A percentile compares a stretch with the other conserved stretches of the same genome.
phyloP scores from a whole-genome alignment of 1,140 invertebrate species.

The Mya arenaria region DNA sequence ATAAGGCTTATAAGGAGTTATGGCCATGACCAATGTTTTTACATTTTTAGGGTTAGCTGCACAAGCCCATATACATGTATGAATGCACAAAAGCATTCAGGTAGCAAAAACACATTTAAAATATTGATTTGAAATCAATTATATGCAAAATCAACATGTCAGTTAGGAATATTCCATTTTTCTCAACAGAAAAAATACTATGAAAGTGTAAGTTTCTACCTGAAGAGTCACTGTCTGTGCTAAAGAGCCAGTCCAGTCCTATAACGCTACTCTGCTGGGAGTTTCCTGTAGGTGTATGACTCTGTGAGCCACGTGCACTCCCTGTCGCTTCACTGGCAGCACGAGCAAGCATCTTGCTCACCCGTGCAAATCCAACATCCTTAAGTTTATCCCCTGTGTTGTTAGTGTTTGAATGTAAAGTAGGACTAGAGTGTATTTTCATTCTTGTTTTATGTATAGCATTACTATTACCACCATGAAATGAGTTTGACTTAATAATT shows the following conservation, averaged over 20 bases:
- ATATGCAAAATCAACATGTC: too few species aligned
- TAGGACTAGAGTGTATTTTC: conserved; percentile 51
- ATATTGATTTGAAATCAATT: too few species aligned
- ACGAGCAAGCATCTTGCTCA: conserved; percentile 46
- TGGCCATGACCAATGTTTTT: too few species aligned
- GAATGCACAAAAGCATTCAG: too few species aligned
- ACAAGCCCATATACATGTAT: too few species aligned
- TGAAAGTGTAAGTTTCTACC: too few species aligned
- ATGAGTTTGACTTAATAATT: conserved; percentile 1
- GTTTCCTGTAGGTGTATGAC: not conserved
- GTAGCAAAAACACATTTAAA: too few species aligned
- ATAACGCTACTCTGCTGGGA: conserved; percentile 75
- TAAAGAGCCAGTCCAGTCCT: conserved; percentile 79
- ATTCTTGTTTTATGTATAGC: conserved; percentile 40
- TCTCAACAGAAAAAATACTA: too few species aligned
- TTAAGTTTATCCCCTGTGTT: conserved; percentile 31
- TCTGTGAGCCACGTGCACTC: not conserved
- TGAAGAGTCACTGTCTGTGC: conserved; percentile 78
- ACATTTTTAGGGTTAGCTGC: too few species aligned
- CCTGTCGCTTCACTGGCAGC: conserved; percentile 39
- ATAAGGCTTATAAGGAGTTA: too few species aligned
- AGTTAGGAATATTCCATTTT: too few species aligned
- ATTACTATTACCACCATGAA: not conserved
- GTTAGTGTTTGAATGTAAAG: conserved; percentile 19
- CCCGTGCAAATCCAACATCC: conserved; percentile 47